phyloP scores from a whole-genome alignment of 2,797 vertebrate genomes.

The Brachyalestes nurse region DNA sequence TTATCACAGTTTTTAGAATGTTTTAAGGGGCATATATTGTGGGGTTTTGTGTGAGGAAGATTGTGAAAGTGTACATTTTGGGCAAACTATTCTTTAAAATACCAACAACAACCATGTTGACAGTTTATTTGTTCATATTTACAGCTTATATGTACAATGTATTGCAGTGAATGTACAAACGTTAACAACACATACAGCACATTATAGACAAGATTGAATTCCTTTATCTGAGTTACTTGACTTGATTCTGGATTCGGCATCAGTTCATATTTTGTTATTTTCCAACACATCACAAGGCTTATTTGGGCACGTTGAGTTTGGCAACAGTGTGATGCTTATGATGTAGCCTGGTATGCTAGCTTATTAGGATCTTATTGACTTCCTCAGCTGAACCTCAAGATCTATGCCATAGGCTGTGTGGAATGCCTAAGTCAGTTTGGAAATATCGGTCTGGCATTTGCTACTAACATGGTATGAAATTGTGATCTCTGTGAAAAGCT shows the following conservation, averaged over 20 bases:
- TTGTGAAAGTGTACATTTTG: no score
- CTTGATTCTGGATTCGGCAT: slow-evolving; percentile 20
- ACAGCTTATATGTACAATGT: slow-evolving; percentile 53
- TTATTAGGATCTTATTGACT: not conserved
- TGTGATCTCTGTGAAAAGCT: not conserved
- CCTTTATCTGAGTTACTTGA: not conserved
- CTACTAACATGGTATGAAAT: not conserved
- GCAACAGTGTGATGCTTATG: not conserved
- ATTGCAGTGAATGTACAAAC: slow-evolving; percentile 48
- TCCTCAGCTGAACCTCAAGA: not conserved
- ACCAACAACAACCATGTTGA: not conserved
- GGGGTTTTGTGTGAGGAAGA: no score
- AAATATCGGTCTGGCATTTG: not conserved
- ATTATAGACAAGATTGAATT: slow-evolving; percentile 5
- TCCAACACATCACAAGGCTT: slow-evolving; percentile 6
- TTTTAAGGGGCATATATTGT: no score
- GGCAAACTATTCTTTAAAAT: no score
- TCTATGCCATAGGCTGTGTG: not conserved
- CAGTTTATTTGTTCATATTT: slow-evolving; percentile 50
- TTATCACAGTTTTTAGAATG: no score
- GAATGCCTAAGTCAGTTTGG: not conserved
- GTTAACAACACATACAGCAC: slow-evolving; percentile 26
- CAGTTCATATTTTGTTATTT: slow-evolving; percentile 9
- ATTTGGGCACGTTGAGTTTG: not conserved
- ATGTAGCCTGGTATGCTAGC: no score